Base-by-base conservation (phyloP, 2,113 vertebrate species). In the Ellobius talpinus region DNA sequence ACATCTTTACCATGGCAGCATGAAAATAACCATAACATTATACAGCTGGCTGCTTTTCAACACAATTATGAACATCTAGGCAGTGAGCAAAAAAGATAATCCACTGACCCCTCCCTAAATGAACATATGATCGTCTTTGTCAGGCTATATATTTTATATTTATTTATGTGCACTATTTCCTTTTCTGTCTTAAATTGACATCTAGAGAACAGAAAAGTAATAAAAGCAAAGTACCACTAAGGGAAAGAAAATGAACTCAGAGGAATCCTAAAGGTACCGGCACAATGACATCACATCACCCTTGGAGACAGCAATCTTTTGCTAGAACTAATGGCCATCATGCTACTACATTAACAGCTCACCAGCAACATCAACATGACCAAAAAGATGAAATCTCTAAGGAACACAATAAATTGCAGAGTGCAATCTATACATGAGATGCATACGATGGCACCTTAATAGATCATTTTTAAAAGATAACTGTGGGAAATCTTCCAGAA, bases 141-240 rank as follows among this genome's bases (percentile, higher is more conserved):
- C 77, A 76, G 82, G 39, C 47, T 78, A 82, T 5, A 6, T 13
- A 87, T 84, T 93, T 91, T 79, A n/a, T 89, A 87, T 36, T 39
- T 13, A 84, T 14, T 19, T 91, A 36, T 58, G 82, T 14, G 95
- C 39, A 65, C 39, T 96, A 45, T 84, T 77, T 96, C 77, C 74
- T 47, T 94, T 94, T 87, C 45, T 89, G 23, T 33, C 31, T 76
- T 84, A 3, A 13, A 87, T 39, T 93, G 76, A 50, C 61, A 90
- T 89, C 86, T 90, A 97, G 17, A 95, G 45, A 77, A 92, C 0
- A 92, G 33, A 86, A 7, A 96, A 95, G 90, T 42, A 9, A 73
- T 6, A 45, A 87, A 66, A 72, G 24, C 79, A 92, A 89, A 17
- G 89, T 55, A 82, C 26, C 74, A 11, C 4, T 86, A 10, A 6